Evolutionary conservation across 2,113 vertebrate species (phyloP).

Genomic region (Pan troglodytes): NHGRI_mPanTro3-v2.1_pri NC_072401.2:60269501-60270000

Average conservation of each 20-base stretch:
- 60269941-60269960: background rate
- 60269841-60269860: background rate
- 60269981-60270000: background rate
- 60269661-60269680: too few relatives aligned
- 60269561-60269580: too few relatives aligned
- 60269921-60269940: background rate
- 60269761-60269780: background rate
- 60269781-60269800: background rate
- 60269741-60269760: background rate
- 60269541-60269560: too few relatives aligned
- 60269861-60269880: background rate
- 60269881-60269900: background rate
- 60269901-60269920: background rate
- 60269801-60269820: background rate
- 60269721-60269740: background rate
- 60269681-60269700: too few relatives aligned
- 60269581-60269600: too few relatives aligned
- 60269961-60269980: background rate
- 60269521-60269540: too few relatives aligned
- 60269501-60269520: too few relatives aligned
- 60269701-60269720: too few relatives aligned
- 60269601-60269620: too few relatives aligned
- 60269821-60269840: background rate
- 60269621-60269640: too few relatives aligned
- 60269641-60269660: too few relatives aligned